Evolutionary conservation across 2,888 invertebrate species (phyloP).

Genomic region (Torymus aiolomorphi): DNA sequence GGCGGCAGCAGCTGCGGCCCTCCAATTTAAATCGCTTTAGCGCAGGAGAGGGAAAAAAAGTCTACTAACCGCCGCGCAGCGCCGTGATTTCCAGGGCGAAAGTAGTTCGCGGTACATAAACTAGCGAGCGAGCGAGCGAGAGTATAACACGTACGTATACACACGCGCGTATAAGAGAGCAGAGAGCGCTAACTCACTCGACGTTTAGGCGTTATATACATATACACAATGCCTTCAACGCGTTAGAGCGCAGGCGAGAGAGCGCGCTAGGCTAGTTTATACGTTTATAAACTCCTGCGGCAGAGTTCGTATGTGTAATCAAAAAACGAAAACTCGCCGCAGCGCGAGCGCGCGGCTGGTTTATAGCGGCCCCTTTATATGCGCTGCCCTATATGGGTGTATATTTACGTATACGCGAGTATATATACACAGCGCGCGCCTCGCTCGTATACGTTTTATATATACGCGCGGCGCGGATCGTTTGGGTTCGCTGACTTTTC

Average conservation of each 20-base stretch:
- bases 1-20: neutral
- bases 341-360: too few relatives aligned
- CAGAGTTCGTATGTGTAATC: constrained; percentile 11
- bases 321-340: constrained; percentile 30
- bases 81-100: too few relatives aligned
- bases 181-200: neutral
- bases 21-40: constrained; percentile 9
- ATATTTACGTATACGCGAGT: neutral
- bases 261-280: neutral
- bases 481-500: constrained; percentile 44
- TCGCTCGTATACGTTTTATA: too few relatives aligned
- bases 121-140: too few relatives aligned
- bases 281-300: neutral
- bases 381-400: neutral
- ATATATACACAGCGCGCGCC: too few relatives aligned
- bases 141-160: neutral
- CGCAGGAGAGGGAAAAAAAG: constrained; percentile 7
- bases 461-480: neutral
- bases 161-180: neutral
- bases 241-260: neutral
- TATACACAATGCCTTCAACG: neutral
- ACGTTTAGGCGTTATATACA: constrained; percentile 2
- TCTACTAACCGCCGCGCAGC: too few relatives aligned
- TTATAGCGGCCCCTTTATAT: too few relatives aligned
- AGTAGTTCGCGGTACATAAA: too few relatives aligned